Evolutionary conservation across 2,888 invertebrate genomes (phyloP), one percentile per base, ranked within the genome.

Genomic region (Melanotus villosus): DNA sequence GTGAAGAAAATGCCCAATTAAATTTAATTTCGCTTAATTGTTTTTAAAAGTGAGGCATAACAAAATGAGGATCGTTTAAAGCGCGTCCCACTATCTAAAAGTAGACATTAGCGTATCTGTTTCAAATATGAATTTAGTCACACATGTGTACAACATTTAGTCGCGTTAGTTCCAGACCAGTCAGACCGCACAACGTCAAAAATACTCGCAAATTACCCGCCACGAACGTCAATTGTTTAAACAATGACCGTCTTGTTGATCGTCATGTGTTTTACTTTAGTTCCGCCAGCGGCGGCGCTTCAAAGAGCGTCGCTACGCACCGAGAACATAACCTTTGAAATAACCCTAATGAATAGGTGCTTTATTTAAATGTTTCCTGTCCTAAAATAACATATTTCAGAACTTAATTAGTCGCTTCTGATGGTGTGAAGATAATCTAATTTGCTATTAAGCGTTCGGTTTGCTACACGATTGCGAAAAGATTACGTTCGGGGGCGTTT

Each of bases 291-390:
- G 77, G 72, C 70, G 76, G 70, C 70, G 76, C 78, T 77, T 81
- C 81, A 82, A 83, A 83, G 82, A 78, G 76, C 75, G 77, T 79
- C 78, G 77, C 76, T 60, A 72, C 78, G 74, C 73, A 69, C 70
- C 66, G 68, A 65, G 68, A 71, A 73, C 76, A 76, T 79, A 80
- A 79, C 76, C 78, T 68, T 65, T 66, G 69, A 74, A 80, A 79
- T 79, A 78, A 80, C 78, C 77, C 74, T 80, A 81, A 82, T 82
- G 81, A 82, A 82, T 81, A 79, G 80, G 80, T 79, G 80, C 79
- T 79, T 81, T 81, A 81, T 81, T 82, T 82, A 80, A 83, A 81
- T 77, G 83, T 77, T 82, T 83, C 83, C 82, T 81, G 83, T 81
- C 80, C 77, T 72, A 78, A 81, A 81, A 80, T 80, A 79, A 78